Evolutionary conservation across 2,113 vertebrate species (phyloP), one percentile per base, ranked within the genome.

Genomic region (Chrysochloris asiatica): DNA sequence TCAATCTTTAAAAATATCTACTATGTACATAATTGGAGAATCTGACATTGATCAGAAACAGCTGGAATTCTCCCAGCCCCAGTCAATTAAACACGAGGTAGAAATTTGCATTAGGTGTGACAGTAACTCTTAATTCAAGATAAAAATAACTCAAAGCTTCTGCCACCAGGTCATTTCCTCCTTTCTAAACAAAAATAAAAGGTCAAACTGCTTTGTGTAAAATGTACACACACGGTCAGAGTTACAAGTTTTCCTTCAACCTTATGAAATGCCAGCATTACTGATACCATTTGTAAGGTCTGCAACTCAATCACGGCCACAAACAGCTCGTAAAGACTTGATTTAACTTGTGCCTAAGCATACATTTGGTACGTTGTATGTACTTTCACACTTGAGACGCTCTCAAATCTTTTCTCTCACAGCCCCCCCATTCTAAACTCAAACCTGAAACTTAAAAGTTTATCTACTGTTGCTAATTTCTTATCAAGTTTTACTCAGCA

Each of bases 81-180:
- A 2, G 65, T 36, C 65, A 95, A 96, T 93, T 10, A 72, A 84
- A 82, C 95, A 97, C 97, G 88, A 96, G 96, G 95, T 50, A 84
- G 94, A 96, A 93, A 98, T 95, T 78, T 96, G 96, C 75, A 93
- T 97, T 95, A 95, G 96, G 93, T 90, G 47, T 91, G 97, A 96
- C 96, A 96, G 96, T 96, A 97, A 97, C 95, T 97, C 96, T 97
- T 95, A 97, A 97, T 95, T 94, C 88, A 17, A 59, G 97, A 96
- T 97, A 98, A 98, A 98, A 98, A 98, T 97, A 98, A 97, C 97
- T 94, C 85, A 59, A n/a, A 9, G 84, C 92, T 96, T 96, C 96
- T 95, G 95, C 95, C 92, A 83, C 61, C 90, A 92, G 54, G 96
- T 96, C 97, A 96, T 97, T 98, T 98, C 97, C 98, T 97, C 97